Evolutionary conservation across 2,113 vertebrate species (phyloP), one percentile per base, ranked within the genome.

Genomic region (Australoheros scitulus): DNA sequence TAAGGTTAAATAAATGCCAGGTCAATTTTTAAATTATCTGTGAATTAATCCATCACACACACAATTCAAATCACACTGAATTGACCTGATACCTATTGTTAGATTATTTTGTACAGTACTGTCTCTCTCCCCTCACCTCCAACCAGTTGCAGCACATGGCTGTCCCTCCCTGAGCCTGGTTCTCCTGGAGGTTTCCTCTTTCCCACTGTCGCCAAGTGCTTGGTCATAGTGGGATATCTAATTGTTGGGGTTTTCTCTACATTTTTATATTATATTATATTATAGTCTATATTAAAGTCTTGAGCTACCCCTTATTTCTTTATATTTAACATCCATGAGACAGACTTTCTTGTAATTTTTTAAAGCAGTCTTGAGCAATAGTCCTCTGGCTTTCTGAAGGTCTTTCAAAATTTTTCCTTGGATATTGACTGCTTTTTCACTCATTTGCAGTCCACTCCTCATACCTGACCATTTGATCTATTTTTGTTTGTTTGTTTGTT

Each of bases 31-130:
- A 3, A 22, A 59, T 22, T 38, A 68, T 38, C 17, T 52, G 38
- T 15, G n/a, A 55, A 61, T 24, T 15, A 4, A 34, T 18, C 10
- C 24, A 32, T 32, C 47, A 36, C 7, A 36, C 34, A 36, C 8
- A 36, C 32, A 34, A 9, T n/a, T 34, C 6, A 20, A 14, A 56
- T 61, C 41, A 29, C 36, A 56, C 15, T 75, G 26, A 10, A 61
- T 11, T 14, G 0, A 70, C 24, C 22, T 32, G 24, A 64, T 0
- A 38, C 1, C 0, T 18, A n/a, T 4, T 55, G 43, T n/a, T 70
- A 5, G 15, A 18, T 20, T 18, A 10, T 29, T 70, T 70, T 70
- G 43, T 50, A 20, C 14, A 26, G 64, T 68, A 47, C 24, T 68
- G 64, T 26, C 13, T n/a, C 36, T 2, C 2, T 38, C 36, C 36